Conservation (phyloP, 2,113 vertebrate genomes). For the Limanda limanda region DNA sequence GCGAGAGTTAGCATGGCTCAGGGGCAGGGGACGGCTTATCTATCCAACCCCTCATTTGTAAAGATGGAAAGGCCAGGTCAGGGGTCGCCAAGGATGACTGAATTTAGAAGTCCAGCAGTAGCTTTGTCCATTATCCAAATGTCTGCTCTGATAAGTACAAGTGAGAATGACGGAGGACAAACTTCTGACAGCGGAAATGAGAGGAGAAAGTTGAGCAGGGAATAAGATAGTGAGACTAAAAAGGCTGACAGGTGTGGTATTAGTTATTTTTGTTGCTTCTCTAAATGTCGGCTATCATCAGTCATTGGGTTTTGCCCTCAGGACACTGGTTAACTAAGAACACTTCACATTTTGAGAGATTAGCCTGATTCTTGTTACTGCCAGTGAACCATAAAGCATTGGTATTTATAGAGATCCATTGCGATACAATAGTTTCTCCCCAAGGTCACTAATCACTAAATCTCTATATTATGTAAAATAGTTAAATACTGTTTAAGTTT, state of each 20-base stretch:
- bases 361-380: constrained; percentile 36
- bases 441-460: too few species aligned
- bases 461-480: too few species aligned
- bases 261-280: constrained; percentile 45
- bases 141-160: constrained; percentile 82
- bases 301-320: constrained; percentile 43
- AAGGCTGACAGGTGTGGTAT: constrained; percentile 67
- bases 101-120: constrained; percentile 80
- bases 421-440: too few species aligned
- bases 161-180: constrained; percentile 79
- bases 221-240: constrained; percentile 63
- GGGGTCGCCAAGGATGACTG: constrained; percentile 79
- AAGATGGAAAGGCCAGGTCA: constrained; percentile 83
- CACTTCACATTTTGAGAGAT: constrained; percentile 39
- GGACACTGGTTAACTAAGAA: constrained; percentile 52
- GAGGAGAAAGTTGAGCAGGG: constrained; percentile 65
- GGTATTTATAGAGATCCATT: neutral
- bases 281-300: constrained; percentile 39
- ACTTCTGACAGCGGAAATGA: constrained; percentile 75
- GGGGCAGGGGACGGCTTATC: constrained; percentile 79
- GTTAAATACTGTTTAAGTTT: constrained; percentile 10
- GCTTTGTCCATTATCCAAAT: constrained; percentile 79
- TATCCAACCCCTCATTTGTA: constrained; percentile 79
- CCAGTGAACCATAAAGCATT: constrained; percentile 31
- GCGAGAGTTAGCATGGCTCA: constrained; percentile 70